A percentile compares a stretch with the other conserved stretches of the same genome.
phyloP scores from a whole-genome alignment of 2,888 invertebrate genomes.

The Glyphotaelius pellucidus region DNA sequence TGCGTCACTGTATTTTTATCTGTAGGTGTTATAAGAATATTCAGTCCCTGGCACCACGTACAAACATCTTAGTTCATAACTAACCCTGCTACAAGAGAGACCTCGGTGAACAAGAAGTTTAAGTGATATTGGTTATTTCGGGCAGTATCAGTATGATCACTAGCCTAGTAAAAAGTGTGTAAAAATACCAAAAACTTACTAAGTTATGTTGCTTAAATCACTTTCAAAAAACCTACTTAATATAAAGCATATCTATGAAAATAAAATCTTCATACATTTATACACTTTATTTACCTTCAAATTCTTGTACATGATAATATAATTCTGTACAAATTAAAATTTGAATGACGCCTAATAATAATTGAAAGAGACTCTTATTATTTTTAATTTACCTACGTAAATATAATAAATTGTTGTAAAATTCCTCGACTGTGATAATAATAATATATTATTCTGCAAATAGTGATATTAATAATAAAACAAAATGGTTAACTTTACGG shows the following conservation, averaged over 20 bases:
- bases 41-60: not conserved
- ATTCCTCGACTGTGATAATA: conserved; percentile 13
- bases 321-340: not conserved
- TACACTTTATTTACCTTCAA: not conserved
- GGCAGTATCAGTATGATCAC: not conserved
- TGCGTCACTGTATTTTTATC: conserved; percentile 60
- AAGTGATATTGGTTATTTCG: not conserved
- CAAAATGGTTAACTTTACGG: conserved; percentile 74
- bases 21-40: not conserved
- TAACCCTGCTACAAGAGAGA: not conserved
- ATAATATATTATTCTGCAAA: not conserved
- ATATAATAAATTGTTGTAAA: not conserved
- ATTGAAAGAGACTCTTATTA: not conserved
- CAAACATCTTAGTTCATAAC: conserved; percentile 11
- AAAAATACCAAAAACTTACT: conserved; percentile 6
- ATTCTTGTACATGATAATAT: not conserved
- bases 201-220: not conserved
- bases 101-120: not conserved
- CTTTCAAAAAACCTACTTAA: not conserved
- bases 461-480: conserved; percentile 18
- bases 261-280: not conserved
- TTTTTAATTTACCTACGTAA: not conserved
- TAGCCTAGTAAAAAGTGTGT: not conserved
- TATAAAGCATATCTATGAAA: not conserved
- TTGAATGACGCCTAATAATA: not conserved